Evolutionary conservation across 2,113 vertebrate species (phyloP).

Genomic region (Saguinus imperator): DNA sequence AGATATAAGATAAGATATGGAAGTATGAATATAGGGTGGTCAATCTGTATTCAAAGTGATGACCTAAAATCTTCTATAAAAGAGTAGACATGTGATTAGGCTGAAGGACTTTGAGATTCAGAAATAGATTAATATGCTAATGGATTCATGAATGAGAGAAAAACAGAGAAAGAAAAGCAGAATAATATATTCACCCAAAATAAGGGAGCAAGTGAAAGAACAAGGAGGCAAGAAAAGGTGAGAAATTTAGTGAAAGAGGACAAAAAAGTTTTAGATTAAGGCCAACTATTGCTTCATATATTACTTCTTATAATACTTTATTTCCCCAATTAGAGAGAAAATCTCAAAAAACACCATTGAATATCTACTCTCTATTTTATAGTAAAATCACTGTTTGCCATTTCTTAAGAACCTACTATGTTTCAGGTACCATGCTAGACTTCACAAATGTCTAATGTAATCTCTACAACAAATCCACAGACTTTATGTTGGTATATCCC

Average conservation of each 20-base stretch:
- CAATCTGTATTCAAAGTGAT: background rate
- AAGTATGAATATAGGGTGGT: background rate
- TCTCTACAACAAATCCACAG: background rate
- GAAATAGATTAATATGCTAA: background rate
- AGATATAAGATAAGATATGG: background rate
- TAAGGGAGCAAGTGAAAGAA: background rate
- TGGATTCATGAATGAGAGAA: background rate
- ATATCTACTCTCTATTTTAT: background rate
- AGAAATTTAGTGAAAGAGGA: background rate
- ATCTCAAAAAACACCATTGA: background rate
- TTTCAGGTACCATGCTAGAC: background rate
- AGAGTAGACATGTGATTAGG: background rate
- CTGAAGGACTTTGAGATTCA: background rate
- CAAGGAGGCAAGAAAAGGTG: background rate
- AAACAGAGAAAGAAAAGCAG: background rate
- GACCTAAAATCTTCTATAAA: background rate
- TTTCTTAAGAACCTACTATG: background rate
- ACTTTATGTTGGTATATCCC: background rate
- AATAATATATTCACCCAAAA: background rate
- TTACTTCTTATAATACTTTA: background rate
- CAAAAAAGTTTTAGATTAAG: background rate
- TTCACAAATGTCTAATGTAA: background rate
- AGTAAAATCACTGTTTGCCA: background rate
- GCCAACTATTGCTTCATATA: background rate
- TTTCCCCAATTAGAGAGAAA: background rate